A percentile compares a stretch with the other conserved stretches of the same genome.
Evolutionary conservation across 1,140 invertebrate species (phyloP).

Genomic region (Pseudobourletiella spinata): DNA sequence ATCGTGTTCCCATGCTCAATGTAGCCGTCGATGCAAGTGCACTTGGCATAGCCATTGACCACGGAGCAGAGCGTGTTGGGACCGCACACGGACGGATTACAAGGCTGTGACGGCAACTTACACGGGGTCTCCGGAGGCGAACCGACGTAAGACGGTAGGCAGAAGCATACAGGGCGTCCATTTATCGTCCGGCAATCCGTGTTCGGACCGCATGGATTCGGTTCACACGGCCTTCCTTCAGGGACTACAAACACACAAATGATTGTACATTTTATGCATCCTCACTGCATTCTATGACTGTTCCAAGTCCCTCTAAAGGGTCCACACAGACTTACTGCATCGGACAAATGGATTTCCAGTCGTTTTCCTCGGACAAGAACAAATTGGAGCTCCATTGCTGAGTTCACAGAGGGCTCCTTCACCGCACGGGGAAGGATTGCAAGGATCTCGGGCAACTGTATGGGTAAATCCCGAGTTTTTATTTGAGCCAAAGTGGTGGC

Average conservation of each 20-base stretch:
- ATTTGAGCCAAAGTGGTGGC: no score
- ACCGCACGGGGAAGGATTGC: conserved; percentile 74
- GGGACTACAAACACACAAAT: conserved; percentile 52
- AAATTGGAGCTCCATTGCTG: conserved; percentile 75
- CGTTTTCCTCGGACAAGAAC: conserved; percentile 76
- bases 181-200: conserved; percentile 63
- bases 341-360: conserved; percentile 85
- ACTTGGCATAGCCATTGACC: conserved; percentile 74
- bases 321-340: conserved; percentile 79
- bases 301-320: no score
- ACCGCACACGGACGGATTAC: conserved; percentile 64
- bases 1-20: conserved; percentile 79
- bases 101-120: conserved; percentile 62
- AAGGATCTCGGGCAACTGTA: conserved; percentile 56
- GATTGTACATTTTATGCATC: no score
- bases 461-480: no score
- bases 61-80: conserved; percentile 76
- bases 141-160: conserved; percentile 39
- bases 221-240: conserved; percentile 70
- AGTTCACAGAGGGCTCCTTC: conserved; percentile 71
- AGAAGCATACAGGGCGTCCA: conserved; percentile 45
- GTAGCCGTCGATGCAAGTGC: conserved; percentile 70
- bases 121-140: conserved; percentile 52
- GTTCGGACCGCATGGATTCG: conserved; percentile 75
- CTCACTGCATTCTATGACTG: no score